A percentile compares a stretch with the other conserved stretches of the same genome.
phyloP scores from a whole-genome alignment of 2,113 vertebrate genomes.

The Podarcis raffonei region DNA sequence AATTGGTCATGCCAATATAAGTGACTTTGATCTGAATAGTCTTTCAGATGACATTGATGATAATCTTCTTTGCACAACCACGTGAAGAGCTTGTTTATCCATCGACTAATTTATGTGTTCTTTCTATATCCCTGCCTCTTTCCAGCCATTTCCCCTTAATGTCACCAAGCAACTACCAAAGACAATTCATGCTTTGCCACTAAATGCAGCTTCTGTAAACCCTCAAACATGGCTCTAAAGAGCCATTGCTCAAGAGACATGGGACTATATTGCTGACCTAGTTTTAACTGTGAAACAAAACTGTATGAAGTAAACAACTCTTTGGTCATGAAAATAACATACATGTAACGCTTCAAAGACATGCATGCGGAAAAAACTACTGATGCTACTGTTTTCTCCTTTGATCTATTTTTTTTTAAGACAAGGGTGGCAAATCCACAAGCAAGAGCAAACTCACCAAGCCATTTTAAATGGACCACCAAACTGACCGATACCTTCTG shows the following conservation, averaged over 20 bases:
- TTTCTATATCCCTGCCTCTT: background rate
- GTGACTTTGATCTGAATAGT: background rate
- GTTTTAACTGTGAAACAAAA: background rate
- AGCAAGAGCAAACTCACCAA: too few relatives aligned
- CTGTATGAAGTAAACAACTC: background rate
- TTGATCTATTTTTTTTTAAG: too few relatives aligned
- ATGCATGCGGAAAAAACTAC: background rate
- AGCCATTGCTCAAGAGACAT: slow-evolving; percentile 21
- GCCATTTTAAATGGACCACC: too few relatives aligned
- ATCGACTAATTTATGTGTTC: slow-evolving; percentile 50
- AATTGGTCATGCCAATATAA: background rate
- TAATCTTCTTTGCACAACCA: background rate
- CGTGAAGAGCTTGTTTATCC: slow-evolving; percentile 7
- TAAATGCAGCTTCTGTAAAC: slow-evolving; percentile 22
- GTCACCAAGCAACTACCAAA: too few relatives aligned
- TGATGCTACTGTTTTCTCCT: background rate
- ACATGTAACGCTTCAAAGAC: background rate
- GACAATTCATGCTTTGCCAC: slow-evolving; percentile 59
- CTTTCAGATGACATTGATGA: background rate
- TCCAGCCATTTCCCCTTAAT: too few relatives aligned
- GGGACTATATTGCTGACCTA: background rate
- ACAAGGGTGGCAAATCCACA: too few relatives aligned
- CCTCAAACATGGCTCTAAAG: slow-evolving; percentile 56
- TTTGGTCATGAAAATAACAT: background rate
- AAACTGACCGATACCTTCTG: too few relatives aligned